Evolutionary conservation across 37 sponge, comb jelly and placozoan species (phyloP).

Genomic region (Axinella damicornis): DNA sequence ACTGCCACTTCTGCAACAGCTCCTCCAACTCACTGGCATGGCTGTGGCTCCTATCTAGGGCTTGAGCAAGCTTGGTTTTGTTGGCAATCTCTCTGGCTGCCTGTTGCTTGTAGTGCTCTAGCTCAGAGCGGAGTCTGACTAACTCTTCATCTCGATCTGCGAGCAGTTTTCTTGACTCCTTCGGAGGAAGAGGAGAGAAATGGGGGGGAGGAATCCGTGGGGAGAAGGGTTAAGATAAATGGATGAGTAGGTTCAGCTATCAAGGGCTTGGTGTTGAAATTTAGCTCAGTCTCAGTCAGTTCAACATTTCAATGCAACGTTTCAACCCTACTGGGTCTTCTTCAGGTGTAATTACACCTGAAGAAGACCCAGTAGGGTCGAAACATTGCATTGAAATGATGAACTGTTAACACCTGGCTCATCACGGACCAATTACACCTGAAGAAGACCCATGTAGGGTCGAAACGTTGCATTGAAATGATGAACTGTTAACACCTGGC

Average conservation of each 20-base stretch:
- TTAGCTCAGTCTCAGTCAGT: too few relatives aligned
- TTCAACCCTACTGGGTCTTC: too few relatives aligned
- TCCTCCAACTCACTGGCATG: slow-evolving; percentile 70
- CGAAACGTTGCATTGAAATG: too few relatives aligned
- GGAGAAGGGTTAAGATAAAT: neutral
- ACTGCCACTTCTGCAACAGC: slow-evolving; percentile 75
- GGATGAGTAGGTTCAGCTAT: neutral
- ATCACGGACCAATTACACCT: too few relatives aligned
- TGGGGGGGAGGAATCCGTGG: neutral
- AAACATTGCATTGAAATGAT: too few relatives aligned
- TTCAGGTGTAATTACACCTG: too few relatives aligned
- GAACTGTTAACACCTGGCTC: too few relatives aligned
- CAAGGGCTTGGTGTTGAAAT: too few relatives aligned
- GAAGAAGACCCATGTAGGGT: too few relatives aligned
- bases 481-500: too few relatives aligned
- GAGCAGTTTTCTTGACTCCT: slow-evolving; percentile 59
- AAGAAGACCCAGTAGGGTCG: too few relatives aligned
- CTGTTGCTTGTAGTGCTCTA: slow-evolving; percentile 65
- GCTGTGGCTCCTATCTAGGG: slow-evolving; percentile 60
- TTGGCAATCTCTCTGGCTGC: slow-evolving; percentile 74
- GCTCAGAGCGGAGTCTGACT: slow-evolving; percentile 30
- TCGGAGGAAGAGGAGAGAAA: neutral
- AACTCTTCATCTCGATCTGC: slow-evolving; percentile 62
- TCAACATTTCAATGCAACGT: too few relatives aligned
- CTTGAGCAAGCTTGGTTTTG: slow-evolving; percentile 77